phyloP scores from a whole-genome alignment of 2,888 invertebrate species.

The Drosophila picticornis region DNA sequence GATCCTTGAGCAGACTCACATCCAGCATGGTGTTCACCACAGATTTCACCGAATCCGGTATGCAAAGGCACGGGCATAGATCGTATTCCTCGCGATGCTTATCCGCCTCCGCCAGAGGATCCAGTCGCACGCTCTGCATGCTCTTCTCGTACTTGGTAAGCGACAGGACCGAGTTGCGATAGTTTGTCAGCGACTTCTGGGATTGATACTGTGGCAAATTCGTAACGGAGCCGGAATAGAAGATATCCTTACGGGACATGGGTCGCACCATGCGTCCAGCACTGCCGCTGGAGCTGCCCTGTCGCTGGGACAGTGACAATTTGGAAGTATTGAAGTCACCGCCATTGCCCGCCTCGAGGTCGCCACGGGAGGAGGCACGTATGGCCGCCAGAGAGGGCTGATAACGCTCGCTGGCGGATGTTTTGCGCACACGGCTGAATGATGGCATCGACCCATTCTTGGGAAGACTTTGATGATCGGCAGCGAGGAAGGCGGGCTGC shows the following conservation, averaged over 20 bases:
- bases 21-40: slow-evolving; percentile 96
- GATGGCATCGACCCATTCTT: slow-evolving; percentile 96
- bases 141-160: slow-evolving; percentile 90
- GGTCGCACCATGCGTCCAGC: slow-evolving; percentile 92
- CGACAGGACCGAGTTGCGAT: slow-evolving; percentile 95
- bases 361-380: slow-evolving; percentile 91
- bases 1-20: slow-evolving; percentile 93
- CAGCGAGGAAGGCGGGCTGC: slow-evolving; percentile 91
- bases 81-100: slow-evolving; percentile 89
- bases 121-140: slow-evolving; percentile 87
- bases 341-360: slow-evolving; percentile 92
- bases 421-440: slow-evolving; percentile 94
- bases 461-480: slow-evolving; percentile 86
- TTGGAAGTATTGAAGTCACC: slow-evolving; percentile 89
- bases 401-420: slow-evolving; percentile 93
- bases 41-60: slow-evolving; percentile 93
- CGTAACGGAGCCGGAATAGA: slow-evolving; percentile 97
- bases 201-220: slow-evolving; percentile 97
- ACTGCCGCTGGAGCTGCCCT: slow-evolving; percentile 74
- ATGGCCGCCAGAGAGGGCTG: slow-evolving; percentile 94
- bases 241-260: slow-evolving; percentile 97
- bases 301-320: slow-evolving; percentile 87
- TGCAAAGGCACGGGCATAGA: slow-evolving; percentile 91
- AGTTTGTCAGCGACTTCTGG: slow-evolving; percentile 95
- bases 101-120: slow-evolving; percentile 86